Base-by-base conservation (phyloP, 2,888 invertebrate species). In the Drosophila diplacantha region DNA sequence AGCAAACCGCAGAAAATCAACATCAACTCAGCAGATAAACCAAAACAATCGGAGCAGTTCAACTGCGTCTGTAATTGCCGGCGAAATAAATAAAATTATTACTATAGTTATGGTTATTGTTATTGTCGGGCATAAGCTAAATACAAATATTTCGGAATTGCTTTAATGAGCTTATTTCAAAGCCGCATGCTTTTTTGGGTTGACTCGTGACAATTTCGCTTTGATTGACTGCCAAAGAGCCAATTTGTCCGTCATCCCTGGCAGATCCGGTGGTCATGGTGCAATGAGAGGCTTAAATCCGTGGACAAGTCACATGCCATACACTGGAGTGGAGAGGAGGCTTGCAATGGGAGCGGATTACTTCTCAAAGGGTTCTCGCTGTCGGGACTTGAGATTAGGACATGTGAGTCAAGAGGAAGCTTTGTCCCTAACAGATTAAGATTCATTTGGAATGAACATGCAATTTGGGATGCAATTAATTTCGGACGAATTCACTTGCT, bases 11-110 rank as follows among this genome's bases (percentile, higher is more conserved):
- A 41, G 43, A 58, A 55, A 54, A 61, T 46, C 35, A 59, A 41
- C 55, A 58, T 49, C 38, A 66, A 58, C 51, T 43, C n/a, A 37
- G 31, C 26, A 43, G 20, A 14, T 14, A 46, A 46, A 39, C 44
- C 47, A 55, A 46, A 57, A 64, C 51, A 69, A 61, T 24, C 52
- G 39, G 43, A 37, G 43, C 35, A 47, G 53, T 32, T 47, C 38
- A 38, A 18, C 62, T 53, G 61, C 41, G 69, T 47, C 60, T 66
- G 67, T 69, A 78, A 81, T 79, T 79, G 78, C 35, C 69, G 60
- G 29, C 31, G 64, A 69, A 75, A 72, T 64, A 83, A 64, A 73
- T 31, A 72, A 68, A 66, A 59, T 58, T 66, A 68, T 65, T 72
- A 51, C 43, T 44, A 39, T 50, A 37, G 26, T 26, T 24, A 24